Conservation (phyloP, 2,888 invertebrate genomes). For the Andrena flavipes region DNA sequence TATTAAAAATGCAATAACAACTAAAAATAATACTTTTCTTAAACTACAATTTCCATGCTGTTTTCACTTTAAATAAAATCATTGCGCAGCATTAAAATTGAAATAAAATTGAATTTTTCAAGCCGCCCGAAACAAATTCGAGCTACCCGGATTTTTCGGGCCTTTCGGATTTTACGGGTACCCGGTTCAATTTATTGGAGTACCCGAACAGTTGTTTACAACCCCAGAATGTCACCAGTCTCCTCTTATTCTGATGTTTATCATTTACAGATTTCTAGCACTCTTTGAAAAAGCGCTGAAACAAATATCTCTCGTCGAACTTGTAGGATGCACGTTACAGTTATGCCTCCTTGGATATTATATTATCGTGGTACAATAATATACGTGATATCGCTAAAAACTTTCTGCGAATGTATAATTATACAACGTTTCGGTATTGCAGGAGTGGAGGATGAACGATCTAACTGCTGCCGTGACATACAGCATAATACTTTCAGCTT, state of each 20-base stretch:
- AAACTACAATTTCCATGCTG: too few relatives aligned
- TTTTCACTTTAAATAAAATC: too few relatives aligned
- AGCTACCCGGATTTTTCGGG: too few relatives aligned
- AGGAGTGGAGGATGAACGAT: conserved; percentile 58
- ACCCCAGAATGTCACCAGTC: neutral
- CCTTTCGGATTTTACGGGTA: too few relatives aligned
- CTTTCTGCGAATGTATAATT: too few relatives aligned
- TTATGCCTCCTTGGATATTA: conserved; percentile 81
- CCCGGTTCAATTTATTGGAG: too few relatives aligned
- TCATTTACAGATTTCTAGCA: conserved; percentile 4
- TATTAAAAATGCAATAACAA: too few relatives aligned
- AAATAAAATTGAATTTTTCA: too few relatives aligned
- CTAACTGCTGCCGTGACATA: conserved; percentile 39
- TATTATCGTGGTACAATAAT: conserved; percentile 73
- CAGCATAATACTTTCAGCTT: conserved; percentile 42
- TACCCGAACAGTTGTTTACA: too few relatives aligned
- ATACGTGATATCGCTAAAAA: neutral
- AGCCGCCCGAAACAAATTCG: too few relatives aligned
- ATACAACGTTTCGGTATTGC: neutral
- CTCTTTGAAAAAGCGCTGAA: neutral
- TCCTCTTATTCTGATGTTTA: neutral
- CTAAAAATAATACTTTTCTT: too few relatives aligned
- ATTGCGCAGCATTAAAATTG: too few relatives aligned
- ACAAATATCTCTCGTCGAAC: conserved; percentile 16
- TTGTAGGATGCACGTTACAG: conserved; percentile 77